These are phyloP conservation scores for Metacarcinus magister DNA, from an alignment of 2,888 invertebrate genomes.

Conservation along the genomic window DNA sequence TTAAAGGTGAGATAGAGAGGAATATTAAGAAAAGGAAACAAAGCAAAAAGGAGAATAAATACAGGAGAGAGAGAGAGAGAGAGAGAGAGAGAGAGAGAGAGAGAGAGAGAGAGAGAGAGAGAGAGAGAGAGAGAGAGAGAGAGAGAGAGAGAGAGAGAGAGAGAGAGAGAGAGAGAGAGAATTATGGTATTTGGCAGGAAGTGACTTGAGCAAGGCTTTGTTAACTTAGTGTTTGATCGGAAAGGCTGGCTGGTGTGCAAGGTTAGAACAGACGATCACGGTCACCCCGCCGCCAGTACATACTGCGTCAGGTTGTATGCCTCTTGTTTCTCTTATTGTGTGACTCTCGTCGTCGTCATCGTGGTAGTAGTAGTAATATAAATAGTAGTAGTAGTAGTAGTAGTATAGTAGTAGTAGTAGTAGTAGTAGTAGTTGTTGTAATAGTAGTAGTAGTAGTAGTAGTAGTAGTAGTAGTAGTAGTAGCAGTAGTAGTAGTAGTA, in stretches of 20 bases:
- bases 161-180: slow-evolving; percentile 29
- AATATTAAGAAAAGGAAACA: not conserved
- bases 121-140: not conserved
- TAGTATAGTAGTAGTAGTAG: too few species aligned
- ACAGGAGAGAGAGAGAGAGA: not conserved
- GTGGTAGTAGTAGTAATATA: too few species aligned
- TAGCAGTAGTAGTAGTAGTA: too few species aligned
- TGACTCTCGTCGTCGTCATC: too few species aligned
- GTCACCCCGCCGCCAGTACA: not conserved
- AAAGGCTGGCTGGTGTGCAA: not conserved
- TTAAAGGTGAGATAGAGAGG: not conserved
- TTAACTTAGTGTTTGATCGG: not conserved
- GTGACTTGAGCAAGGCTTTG: not conserved
- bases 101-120: not conserved
- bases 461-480: too few species aligned
- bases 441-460: too few species aligned
- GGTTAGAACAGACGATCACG: not conserved
- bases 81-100: not conserved
- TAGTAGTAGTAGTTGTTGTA: too few species aligned
- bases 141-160: slow-evolving; percentile 47
- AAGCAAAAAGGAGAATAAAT: not conserved
- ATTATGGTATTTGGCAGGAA: not conserved
- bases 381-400: too few species aligned
- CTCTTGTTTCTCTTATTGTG: too few species aligned
- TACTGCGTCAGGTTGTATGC: not conserved